Evolutionary conservation across 2,888 invertebrate genomes (phyloP).

Genomic region (Drosophila diplacantha): DNA sequence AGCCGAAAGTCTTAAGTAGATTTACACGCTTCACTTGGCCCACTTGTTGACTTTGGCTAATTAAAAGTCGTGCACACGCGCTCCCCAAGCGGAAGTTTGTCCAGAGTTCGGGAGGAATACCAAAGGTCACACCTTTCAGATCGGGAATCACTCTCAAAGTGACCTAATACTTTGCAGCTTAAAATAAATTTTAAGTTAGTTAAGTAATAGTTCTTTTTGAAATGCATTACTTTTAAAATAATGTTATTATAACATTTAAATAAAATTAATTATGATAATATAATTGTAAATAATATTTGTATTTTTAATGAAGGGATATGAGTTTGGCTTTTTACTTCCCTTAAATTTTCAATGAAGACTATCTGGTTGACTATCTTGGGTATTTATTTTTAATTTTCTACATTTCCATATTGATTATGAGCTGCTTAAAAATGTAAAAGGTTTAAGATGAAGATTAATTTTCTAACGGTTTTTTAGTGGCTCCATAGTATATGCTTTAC

Average conservation of each 20-base stretch:
- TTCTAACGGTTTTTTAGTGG: background rate
- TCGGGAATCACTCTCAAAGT: constrained; percentile 9
- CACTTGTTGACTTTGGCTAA: constrained; percentile 64
- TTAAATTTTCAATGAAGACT: too few species aligned
- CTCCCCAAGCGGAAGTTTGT: constrained; percentile 35
- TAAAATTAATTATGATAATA: too few species aligned
- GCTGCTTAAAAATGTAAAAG: background rate
- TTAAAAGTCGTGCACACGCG: constrained; percentile 61
- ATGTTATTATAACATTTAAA: background rate
- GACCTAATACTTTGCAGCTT: background rate
- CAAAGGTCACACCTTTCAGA: constrained; percentile 20
- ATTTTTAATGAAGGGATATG: too few species aligned
- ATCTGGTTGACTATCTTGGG: background rate
- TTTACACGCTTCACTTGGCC: constrained; percentile 56
- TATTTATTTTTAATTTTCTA: background rate
- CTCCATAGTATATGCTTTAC: background rate
- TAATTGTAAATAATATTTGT: too few species aligned
- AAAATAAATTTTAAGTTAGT: background rate
- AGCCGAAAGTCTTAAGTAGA: constrained; percentile 43
- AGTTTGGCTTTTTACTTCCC: too few species aligned
- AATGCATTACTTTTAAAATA: too few species aligned
- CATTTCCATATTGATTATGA: background rate
- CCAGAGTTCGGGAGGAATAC: constrained; percentile 16
- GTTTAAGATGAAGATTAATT: background rate
- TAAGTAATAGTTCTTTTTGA: background rate